phyloP scores from a whole-genome alignment of 2,797 vertebrate genomes.

The Phoeniculus purpureus region DNA sequence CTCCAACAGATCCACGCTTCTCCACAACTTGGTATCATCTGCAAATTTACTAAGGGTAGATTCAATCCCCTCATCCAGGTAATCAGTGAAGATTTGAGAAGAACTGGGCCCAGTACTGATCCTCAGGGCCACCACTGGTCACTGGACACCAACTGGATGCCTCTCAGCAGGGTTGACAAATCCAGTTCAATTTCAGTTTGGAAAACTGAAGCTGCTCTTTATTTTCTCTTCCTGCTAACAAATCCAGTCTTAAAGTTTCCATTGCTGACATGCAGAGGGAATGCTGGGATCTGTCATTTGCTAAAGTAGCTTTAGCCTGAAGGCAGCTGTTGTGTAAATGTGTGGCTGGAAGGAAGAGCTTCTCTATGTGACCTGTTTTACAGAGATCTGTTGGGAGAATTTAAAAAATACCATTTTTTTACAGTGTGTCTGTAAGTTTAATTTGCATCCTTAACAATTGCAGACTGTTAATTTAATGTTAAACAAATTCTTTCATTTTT shows the following conservation, averaged over 20 bases:
- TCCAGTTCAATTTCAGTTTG: not conserved
- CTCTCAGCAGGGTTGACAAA: not conserved
- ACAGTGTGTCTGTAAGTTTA: not conserved
- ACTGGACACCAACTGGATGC: no score
- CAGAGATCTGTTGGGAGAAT: not conserved
- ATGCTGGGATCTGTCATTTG: not conserved
- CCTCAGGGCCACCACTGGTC: no score
- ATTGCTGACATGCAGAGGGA: not conserved
- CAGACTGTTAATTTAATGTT: not conserved
- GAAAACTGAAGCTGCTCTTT: not conserved
- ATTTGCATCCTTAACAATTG: not conserved
- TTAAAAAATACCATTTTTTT: not conserved
- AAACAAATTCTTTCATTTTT: not conserved
- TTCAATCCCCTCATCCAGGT: no score
- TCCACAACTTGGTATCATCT: no score
- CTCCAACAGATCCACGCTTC: no score
- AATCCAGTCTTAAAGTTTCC: not conserved
- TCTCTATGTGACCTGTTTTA: not conserved
- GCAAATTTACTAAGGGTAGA: no score
- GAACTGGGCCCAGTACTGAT: no score
- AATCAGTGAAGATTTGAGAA: no score
- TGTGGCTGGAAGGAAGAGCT: not conserved
- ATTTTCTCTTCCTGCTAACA: not conserved
- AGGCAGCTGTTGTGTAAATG: not conserved
- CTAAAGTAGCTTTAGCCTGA: not conserved